These are phyloP conservation scores for Cryptotermes secundus DNA, from an alignment of 1,140 invertebrate species.

Conservation along the genomic window DNA sequence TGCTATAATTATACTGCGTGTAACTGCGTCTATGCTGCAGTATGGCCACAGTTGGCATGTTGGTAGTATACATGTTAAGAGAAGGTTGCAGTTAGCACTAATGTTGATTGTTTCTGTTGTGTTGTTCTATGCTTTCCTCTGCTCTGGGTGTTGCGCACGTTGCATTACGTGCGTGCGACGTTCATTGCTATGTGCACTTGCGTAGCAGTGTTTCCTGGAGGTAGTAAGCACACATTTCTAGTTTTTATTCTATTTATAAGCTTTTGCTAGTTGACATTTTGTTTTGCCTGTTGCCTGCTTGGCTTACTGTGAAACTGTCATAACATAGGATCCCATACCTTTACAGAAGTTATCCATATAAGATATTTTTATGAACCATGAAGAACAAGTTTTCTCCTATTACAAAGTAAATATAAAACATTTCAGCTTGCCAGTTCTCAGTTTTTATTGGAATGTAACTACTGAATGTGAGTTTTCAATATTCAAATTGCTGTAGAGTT, in stretches of 20 bases:
- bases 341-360: too few species aligned
- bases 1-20: not conserved
- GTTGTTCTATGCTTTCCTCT: slow-evolving; percentile 4
- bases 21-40: not conserved
- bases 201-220: slow-evolving; percentile 45
- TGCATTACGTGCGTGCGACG: slow-evolving; percentile 14
- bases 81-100: not conserved
- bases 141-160: not conserved
- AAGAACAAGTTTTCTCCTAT: too few species aligned
- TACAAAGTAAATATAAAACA: too few species aligned
- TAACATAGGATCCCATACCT: not conserved
- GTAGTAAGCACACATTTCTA: slow-evolving; percentile 37
- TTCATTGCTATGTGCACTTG: slow-evolving; percentile 28
- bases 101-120: slow-evolving; percentile 21
- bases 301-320: not conserved
- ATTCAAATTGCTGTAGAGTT: too few species aligned
- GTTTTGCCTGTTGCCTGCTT: not conserved
- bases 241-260: slow-evolving; percentile 20
- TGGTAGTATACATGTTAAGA: not conserved
- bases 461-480: too few species aligned
- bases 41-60: not conserved
- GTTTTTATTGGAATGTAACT: too few species aligned
- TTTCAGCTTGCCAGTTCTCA: too few species aligned
- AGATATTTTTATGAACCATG: too few species aligned
- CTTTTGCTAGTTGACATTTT: not conserved